phyloP scores from a whole-genome alignment of 92 coral and sea anemone species.

The Bergia puertoricense region DNA sequence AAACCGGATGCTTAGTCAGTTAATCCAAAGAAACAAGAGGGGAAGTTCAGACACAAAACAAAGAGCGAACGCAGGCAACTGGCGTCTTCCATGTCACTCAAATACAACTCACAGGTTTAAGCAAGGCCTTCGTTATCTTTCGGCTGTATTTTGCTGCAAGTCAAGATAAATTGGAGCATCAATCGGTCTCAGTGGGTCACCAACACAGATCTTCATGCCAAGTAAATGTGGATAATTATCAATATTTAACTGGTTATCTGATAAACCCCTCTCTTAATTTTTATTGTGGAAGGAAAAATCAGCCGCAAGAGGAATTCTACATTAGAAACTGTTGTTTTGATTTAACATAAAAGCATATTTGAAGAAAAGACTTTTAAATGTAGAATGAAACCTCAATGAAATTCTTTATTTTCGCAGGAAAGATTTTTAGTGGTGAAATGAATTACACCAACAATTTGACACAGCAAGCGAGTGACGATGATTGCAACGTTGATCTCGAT shows the following conservation, averaged over 20 bases:
- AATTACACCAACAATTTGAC: background rate
- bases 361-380: background rate
- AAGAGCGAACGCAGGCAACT: background rate
- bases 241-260: no score
- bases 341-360: background rate
- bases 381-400: background rate
- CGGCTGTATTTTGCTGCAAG: background rate
- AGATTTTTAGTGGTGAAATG: background rate
- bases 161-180: background rate
- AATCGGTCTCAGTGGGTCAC: background rate
- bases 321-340: background rate
- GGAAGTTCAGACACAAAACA: background rate
- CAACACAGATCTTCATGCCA: background rate
- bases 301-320: background rate
- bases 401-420: no score
- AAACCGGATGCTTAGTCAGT: background rate
- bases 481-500: background rate
- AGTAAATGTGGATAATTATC: background rate
- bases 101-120: no score
- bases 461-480: background rate
- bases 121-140: no score
- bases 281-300: background rate
- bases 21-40: background rate
- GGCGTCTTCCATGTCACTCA: no score
- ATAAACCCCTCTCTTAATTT: no score